phyloP scores from a whole-genome alignment of 1,140 invertebrate genomes.

The Leptonema lineaticorne region DNA sequence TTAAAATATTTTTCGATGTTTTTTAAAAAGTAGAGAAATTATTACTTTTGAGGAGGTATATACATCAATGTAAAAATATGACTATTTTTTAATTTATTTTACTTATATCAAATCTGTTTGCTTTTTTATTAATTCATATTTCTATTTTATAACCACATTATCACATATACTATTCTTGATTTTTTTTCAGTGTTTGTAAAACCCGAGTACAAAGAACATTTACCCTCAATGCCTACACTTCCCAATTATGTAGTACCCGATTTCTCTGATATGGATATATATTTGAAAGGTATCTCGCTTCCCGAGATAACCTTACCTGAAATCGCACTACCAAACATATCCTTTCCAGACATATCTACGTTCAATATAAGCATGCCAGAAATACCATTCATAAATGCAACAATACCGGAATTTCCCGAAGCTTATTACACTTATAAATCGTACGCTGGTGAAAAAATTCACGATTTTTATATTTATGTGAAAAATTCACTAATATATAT shows the following conservation, averaged over 20 bases:
- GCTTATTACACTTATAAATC: constrained; percentile 51
- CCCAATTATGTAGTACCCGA: constrained; percentile 48
- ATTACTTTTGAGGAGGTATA: too few species aligned
- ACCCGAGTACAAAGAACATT: constrained; percentile 50
- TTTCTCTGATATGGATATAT: constrained; percentile 39
- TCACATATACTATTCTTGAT: not conserved
- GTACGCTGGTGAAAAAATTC: constrained; percentile 48
- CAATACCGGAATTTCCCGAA: constrained; percentile 47
- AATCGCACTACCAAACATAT: constrained; percentile 43
- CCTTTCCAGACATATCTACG: constrained; percentile 42
- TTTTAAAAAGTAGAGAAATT: too few species aligned
- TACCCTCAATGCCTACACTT: constrained; percentile 48
- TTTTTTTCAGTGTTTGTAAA: constrained; percentile 37
- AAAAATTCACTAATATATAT: not conserved
- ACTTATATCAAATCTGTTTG: too few species aligned
- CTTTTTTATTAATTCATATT: not conserved
- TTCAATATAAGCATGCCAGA: constrained; percentile 44
- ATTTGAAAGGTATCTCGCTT: constrained; percentile 16
- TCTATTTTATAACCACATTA: not conserved
- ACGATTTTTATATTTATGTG: not conserved
- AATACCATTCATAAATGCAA: constrained; percentile 37
- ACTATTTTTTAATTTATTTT: too few species aligned
- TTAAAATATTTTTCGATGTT: too few species aligned
- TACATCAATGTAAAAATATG: too few species aligned
- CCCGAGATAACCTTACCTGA: constrained; percentile 41